Base-by-base conservation (phyloP, 2,797 vertebrate species). In the Etheostoma perlongum region DNA sequence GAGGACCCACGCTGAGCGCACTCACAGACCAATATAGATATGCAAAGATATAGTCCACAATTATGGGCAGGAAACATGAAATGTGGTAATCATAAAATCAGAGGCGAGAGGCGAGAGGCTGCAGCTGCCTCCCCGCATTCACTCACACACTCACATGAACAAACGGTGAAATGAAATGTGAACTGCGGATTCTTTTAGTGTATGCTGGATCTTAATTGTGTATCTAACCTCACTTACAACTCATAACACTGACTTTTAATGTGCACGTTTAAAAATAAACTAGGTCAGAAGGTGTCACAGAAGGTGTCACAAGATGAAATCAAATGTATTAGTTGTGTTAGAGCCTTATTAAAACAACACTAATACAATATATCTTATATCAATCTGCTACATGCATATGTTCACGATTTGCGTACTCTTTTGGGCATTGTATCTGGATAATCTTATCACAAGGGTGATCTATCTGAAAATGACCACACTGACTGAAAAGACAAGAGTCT, bases 71-170 rank as follows among this genome's bases (percentile, higher is more conserved):
- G 87, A 90, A 92, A 91, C 70, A 51, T 67, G 72, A 85, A 90
- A 85, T 86, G 86, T 83, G 77, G 83, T 83, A 89, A 92, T 92
- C 85, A 90, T 79, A 66, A 83, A 89, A 89, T 85, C 76, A 81
- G 79, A 76, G 61, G 75, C 13, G 48, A 81, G 79, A 76, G 61
- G 75, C 13, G 48, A 84, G 80, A 83, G 65, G 79, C 64, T 78
- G 86, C 90, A 93, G 90, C 92, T 92, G 91, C 70, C 51, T 72
- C 16, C 3, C 27, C 1, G 13, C 76, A 68, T 75, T 84, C 52
- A 51, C 78, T 80, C 63, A 25, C 19, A 55, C 4, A 59, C 71
- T 61, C 51, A n/a, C 48, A 76, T 15, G 60, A 78, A 70, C 47
- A 82, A 82, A 85, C 71, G 72, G 27, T 65, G 14, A 76, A 89